phyloP scores from a whole-genome alignment of 2,797 vertebrate genomes.

The Melopsittacus undulatus region DNA sequence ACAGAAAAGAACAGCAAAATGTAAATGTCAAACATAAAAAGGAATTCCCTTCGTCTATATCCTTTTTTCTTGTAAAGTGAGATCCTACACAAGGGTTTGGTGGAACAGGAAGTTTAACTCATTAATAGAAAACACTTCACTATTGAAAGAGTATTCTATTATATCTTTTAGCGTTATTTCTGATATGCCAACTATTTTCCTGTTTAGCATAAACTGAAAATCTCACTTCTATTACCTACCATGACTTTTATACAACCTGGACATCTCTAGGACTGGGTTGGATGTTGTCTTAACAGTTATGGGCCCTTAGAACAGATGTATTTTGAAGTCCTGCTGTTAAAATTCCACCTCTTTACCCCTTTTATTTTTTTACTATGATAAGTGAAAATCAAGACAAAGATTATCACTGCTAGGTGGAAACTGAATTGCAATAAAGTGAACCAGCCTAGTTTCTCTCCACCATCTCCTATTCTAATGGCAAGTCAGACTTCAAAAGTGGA shows the following conservation, averaged over 20 bases:
- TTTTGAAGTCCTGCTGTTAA: neutral
- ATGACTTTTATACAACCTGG: neutral
- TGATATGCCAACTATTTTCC: neutral
- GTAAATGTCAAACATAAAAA: neutral
- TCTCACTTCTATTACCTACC: neutral
- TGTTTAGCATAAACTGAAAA: neutral
- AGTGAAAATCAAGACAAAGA: neutral
- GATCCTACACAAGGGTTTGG: neutral
- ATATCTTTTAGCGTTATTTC: neutral
- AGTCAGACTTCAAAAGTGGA: neutral
- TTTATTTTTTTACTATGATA: neutral
- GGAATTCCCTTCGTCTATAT: neutral
- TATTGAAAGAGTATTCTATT: neutral
- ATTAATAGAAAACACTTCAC: neutral
- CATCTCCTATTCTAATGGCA: neutral
- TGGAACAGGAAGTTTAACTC: neutral
- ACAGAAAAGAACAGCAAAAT: neutral
- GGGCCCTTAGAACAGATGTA: neutral
- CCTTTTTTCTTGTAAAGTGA: neutral
- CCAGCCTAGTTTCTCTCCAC: neutral
- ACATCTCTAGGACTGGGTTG: neutral
- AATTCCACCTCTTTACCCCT: rapidly evolving
- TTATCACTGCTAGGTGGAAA: neutral
- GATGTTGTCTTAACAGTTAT: neutral
- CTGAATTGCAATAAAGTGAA: neutral